Conservation (phyloP, 2,113 vertebrate genomes). For the Serilophus lunatus region DNA sequence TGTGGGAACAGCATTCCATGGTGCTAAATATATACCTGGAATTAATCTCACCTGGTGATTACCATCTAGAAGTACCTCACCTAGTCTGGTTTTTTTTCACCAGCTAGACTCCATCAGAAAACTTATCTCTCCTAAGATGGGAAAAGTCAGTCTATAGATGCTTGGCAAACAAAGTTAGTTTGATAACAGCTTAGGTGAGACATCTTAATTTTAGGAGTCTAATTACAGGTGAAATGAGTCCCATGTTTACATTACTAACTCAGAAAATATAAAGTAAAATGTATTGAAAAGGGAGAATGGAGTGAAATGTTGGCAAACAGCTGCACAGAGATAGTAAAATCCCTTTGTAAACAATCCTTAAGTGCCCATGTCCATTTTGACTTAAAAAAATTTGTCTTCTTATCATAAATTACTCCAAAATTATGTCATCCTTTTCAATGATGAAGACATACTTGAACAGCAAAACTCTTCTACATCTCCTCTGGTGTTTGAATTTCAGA, state of each 20-base stretch:
- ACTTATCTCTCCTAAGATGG: background rate
- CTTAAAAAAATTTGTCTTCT: background rate
- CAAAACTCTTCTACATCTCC: background rate
- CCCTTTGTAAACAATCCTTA: background rate
- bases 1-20: background rate
- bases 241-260: background rate
- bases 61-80: background rate
- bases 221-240: background rate
- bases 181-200: background rate
- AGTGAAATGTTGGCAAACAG: background rate
- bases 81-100: background rate
- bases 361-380: background rate
- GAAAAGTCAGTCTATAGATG: background rate
- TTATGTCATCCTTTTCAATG: background rate
- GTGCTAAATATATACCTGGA: background rate
- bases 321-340: background rate
- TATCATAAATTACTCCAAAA: background rate
- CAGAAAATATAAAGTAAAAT: background rate
- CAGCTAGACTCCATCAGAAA: background rate
- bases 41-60: background rate
- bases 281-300: accelerated
- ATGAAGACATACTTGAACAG: background rate
- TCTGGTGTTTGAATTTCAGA: background rate
- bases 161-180: background rate
- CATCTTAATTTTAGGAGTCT: background rate